phyloP scores from a whole-genome alignment of 2,113 vertebrate species.

The Zootoca vivipara region DNA sequence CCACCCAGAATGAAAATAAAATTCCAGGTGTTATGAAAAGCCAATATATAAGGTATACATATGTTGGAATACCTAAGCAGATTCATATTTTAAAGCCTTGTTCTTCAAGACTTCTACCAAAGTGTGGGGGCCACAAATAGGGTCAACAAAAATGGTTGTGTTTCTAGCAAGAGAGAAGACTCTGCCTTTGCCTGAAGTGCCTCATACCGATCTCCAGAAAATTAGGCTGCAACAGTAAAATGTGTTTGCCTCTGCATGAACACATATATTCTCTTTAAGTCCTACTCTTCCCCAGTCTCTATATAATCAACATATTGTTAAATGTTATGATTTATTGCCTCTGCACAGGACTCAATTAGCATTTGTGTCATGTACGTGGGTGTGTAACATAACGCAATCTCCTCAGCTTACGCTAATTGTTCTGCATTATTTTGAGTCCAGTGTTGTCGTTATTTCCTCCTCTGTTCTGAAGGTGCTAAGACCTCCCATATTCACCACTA shows the following conservation, averaged over 20 bases:
- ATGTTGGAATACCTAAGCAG: background rate
- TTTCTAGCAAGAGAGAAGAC: background rate
- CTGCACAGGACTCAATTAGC: background rate
- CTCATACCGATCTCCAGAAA: background rate
- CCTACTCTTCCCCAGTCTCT: background rate
- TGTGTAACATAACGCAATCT: background rate
- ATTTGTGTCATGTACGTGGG: background rate
- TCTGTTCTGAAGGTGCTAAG: background rate
- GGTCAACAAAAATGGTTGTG: background rate
- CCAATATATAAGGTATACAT: background rate
- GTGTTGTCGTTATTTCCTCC: background rate
- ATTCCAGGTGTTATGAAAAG: background rate
- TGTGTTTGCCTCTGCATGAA: background rate
- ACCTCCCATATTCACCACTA: background rate
- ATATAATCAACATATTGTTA: background rate
- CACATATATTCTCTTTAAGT: background rate
- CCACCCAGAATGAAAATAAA: background rate
- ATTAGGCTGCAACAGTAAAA: background rate
- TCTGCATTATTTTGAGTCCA: background rate
- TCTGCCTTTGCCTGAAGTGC: background rate
- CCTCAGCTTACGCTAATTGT: background rate
- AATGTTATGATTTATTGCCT: constrained; percentile 12
- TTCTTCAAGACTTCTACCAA: background rate
- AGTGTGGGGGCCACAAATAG: background rate
- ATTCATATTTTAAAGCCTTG: background rate